These are phyloP conservation scores for Andrena bucephala DNA, from an alignment of 2,888 invertebrate genomes.

Conservation along the genomic window DNA sequence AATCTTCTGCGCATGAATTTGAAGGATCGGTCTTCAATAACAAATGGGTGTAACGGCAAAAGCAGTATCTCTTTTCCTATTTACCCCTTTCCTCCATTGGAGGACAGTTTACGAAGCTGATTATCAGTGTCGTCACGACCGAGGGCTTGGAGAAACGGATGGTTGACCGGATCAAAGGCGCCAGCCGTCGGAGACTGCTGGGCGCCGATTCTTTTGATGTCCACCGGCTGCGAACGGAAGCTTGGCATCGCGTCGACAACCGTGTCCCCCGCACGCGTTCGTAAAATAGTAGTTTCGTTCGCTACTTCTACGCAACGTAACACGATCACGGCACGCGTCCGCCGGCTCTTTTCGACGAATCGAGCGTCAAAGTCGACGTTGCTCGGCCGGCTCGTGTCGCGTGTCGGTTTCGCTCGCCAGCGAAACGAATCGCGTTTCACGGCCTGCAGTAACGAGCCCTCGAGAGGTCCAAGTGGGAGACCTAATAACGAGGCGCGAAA, in stretches of 20 bases:
- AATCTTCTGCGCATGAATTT: neutral
- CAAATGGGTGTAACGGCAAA: neutral
- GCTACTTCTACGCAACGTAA: conserved; percentile 24
- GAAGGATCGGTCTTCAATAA: neutral
- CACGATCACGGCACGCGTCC: conserved; percentile 39
- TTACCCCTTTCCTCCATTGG: neutral
- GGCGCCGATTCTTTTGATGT: conserved; percentile 46
- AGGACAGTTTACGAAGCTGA: neutral
- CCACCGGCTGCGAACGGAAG: conserved; percentile 47
- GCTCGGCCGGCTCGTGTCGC: conserved; percentile 18
- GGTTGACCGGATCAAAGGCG: conserved; percentile 38
- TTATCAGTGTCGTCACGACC: conserved; percentile 45
- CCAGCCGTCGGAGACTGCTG: conserved; percentile 34
- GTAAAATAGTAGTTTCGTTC: conserved; percentile 35
- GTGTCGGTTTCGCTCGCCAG: conserved; percentile 15
- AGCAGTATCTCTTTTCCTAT: neutral
- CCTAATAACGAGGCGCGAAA: neutral
- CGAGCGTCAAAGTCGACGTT: conserved; percentile 19
- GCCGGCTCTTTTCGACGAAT: conserved; percentile 28
- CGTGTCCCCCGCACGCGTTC: conserved; percentile 32
- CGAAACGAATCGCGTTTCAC: conserved; percentile 41
- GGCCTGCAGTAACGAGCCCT: neutral
- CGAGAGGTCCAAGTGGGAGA: neutral
- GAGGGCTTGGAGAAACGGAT: conserved; percentile 1
- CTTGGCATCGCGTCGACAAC: conserved; percentile 36